Conservation (phyloP, 2,797 vertebrate genomes). For the Poeciliopsis gracilis region DNA sequence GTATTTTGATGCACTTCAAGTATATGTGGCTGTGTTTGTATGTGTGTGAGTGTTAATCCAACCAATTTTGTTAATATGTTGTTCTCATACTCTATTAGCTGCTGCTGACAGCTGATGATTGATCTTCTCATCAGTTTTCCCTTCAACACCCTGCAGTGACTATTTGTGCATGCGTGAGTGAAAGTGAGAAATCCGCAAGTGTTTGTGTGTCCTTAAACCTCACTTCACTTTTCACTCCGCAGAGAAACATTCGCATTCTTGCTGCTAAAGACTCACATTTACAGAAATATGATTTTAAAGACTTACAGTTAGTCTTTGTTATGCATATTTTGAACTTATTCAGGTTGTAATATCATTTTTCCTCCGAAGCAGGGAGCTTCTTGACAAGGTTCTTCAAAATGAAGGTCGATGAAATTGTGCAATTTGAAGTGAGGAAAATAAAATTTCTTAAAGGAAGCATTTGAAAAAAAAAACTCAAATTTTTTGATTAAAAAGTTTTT, state of each 20-base stretch:
- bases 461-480: no score
- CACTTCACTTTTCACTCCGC: constrained; percentile 23
- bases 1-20: constrained; percentile 11
- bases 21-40: constrained; percentile 10
- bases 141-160: constrained; percentile 67
- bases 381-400: background rate
- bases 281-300: background rate
- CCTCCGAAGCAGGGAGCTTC: background rate
- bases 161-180: constrained; percentile 29
- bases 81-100: constrained; percentile 76
- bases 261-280: background rate
- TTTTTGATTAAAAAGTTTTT: no score
- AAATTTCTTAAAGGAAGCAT: no score
- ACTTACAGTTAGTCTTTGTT: background rate
- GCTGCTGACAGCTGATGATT: constrained; percentile 75
- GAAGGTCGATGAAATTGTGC: background rate
- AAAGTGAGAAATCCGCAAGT: constrained; percentile 12
- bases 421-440: no score
- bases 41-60: constrained; percentile 63
- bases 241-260: background rate
- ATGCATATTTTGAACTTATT: background rate
- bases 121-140: constrained; percentile 77
- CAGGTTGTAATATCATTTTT: background rate
- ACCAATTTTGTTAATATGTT: constrained; percentile 74
- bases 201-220: constrained; percentile 30